phyloP scores from a whole-genome alignment of 2,797 vertebrate genomes.

The Crypturellus tataupa region DNA sequence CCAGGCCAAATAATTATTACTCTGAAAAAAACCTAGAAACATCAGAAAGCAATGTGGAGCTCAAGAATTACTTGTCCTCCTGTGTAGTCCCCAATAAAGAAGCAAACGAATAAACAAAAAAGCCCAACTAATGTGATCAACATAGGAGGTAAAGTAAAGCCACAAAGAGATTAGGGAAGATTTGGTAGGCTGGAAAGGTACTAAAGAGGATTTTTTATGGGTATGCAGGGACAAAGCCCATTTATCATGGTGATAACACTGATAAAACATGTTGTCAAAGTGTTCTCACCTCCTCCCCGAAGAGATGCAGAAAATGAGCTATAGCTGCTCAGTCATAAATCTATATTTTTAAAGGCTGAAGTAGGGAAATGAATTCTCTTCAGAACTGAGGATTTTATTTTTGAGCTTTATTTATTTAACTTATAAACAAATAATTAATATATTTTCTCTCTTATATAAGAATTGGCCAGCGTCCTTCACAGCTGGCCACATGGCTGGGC shows the following conservation, averaged over 20 bases:
- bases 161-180: slow-evolving; percentile 28
- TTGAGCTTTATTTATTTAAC: slow-evolving; percentile 83
- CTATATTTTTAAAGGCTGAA: slow-evolving; percentile 73
- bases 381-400: slow-evolving; percentile 71
- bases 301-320: slow-evolving; percentile 32
- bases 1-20: neutral
- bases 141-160: slow-evolving; percentile 27
- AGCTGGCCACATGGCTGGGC: neutral
- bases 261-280: slow-evolving; percentile 26
- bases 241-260: slow-evolving; percentile 4
- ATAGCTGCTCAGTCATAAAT: slow-evolving; percentile 29
- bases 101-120: neutral
- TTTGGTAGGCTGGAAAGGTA: slow-evolving; percentile 37
- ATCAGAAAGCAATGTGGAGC: slow-evolving; percentile 7
- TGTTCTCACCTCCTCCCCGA: neutral
- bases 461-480: slow-evolving; percentile 49
- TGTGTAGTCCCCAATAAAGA: neutral
- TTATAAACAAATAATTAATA: slow-evolving; percentile 81
- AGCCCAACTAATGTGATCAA: neutral
- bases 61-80: slow-evolving; percentile 14
- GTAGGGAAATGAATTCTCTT: slow-evolving; percentile 57
- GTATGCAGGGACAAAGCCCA: slow-evolving; percentile 14
- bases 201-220: neutral
- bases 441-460: slow-evolving; percentile 64
- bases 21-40: neutral